phyloP scores from a whole-genome alignment of 1,140 invertebrate species.

The Mercenaria mercenaria region DNA sequence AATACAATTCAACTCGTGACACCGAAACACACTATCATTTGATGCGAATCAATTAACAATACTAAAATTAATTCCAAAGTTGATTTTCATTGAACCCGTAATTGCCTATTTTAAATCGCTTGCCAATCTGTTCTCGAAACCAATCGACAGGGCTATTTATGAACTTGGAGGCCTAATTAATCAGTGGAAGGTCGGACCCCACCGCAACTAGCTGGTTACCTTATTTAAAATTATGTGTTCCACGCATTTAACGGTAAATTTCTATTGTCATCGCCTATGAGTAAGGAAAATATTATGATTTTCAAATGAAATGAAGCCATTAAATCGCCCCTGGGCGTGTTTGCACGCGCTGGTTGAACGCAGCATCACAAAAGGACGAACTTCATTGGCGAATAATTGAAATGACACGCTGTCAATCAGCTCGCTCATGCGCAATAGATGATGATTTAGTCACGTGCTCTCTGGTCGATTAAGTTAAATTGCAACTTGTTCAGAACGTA shows the following conservation, averaged over 20 bases:
- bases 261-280: slow-evolving; percentile 48
- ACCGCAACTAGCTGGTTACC: background rate
- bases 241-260: slow-evolving; percentile 61
- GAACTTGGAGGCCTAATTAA: slow-evolving; percentile 39
- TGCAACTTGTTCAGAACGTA: background rate
- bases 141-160: slow-evolving; percentile 8
- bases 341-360: slow-evolving; percentile 21
- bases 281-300: slow-evolving; percentile 61
- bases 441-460: slow-evolving; percentile 41
- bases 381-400: slow-evolving; percentile 60
- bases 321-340: slow-evolving; percentile 45
- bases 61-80: slow-evolving; percentile 1
- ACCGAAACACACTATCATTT: background rate
- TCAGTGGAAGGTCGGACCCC: slow-evolving; percentile 25
- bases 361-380: slow-evolving; percentile 13
- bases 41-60: background rate
- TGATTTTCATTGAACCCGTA: background rate
- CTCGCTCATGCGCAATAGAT: slow-evolving; percentile 58
- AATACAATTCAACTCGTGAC: background rate
- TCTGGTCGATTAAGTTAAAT: slow-evolving; percentile 57
- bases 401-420: slow-evolving; percentile 54
- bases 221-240: slow-evolving; percentile 67
- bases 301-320: slow-evolving; percentile 58
- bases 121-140: background rate
- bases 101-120: slow-evolving; percentile 6